Evolutionary conservation across 2,797 vertebrate species (phyloP), one percentile per base, ranked within the genome.

Genomic region (Echeneis naucrates): DNA sequence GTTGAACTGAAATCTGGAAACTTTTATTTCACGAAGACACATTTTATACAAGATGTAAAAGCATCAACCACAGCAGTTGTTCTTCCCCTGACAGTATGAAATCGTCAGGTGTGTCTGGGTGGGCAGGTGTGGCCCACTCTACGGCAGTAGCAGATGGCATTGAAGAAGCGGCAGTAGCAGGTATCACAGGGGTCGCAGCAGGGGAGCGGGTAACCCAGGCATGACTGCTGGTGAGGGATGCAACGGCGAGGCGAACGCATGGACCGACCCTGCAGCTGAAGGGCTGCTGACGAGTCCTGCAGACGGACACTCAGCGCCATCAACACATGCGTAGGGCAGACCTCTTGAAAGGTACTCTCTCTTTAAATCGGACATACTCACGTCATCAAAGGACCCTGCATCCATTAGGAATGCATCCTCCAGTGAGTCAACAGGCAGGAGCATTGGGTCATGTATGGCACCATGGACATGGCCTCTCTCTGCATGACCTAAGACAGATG

Each of bases 81-180:
- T 21, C 11, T 9, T 35, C 45, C 51, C 5, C 8, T 38, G 17
- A 16, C 5, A 17, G 5, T 1, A 1, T 9, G 27, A 44, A n/a
- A 19, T 57, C 1, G 0, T 48, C 27, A 14, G 8, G 82, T 78
- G 44, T 73, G 90, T 17, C 91, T 78, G 2, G 88, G 75, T 0
- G 80, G 75, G 63, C 94, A 95, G 81, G 82, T 67, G 27, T 92
- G 91, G 55, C 92, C 92, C 10, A 95, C 92, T 1, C 87, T 87
- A 75, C 94, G 91, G 53, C 94, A 95, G 92, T 95, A 95, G 81
- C 94, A 95, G 79, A 92, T 92, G 13, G 94, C 94, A 13, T 94
- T 95, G 77, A 94, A 95, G 86, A 95, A 95, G 82, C 95, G 94
- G 74, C 94, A 95, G 90, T 95, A 94, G 83, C 95, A 95, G 42